Evolutionary conservation across 1,140 invertebrate genomes (phyloP), one percentile per base, ranked within the genome.

Genomic region (Phenacoccus solenopsis): DNA sequence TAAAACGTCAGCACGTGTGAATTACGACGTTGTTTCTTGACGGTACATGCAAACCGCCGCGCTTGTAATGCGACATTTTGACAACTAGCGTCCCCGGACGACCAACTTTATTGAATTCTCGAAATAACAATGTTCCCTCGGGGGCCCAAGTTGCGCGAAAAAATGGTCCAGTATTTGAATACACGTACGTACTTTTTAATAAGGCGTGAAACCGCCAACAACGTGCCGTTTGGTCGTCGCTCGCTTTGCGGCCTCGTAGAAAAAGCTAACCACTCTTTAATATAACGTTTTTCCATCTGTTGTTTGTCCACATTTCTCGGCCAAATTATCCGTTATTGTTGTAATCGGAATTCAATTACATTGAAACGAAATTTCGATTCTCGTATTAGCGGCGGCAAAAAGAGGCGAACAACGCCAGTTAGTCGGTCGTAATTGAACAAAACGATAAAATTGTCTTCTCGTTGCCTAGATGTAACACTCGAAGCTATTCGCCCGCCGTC

Each of bases 281-380:
- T 49, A 49, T 49, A 49, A 49, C 38, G 38, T 49, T 49, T 49
- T 25, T 4, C 10, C 59, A 64, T 64, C 59, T 64, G 59, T 64
- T 64, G 59, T 64, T 24, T 64, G 59, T 22, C 22, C 13, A 20
- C 12, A 64, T 64, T 64, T 64, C 25, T 27, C 59, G 25, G 59
- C 20, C 21, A 64, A 64, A 25, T 64, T 25, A 25, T 27, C 22
- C 16, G 56, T 9, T 59, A 64, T 64, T 24, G 59, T 27, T 64
- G 59, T 64, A 64, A 64, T 64, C 59, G 59, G 59, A 64, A 64
- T 64, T 64, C 59, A 64, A 64, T 64, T 64, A 64, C 59, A 64
- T 24, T 64, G 59, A 64, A 64, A 64, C 59, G 25, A 64, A 64
- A 64, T 64, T 64, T 64, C 25, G 38, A 49, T 49, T 49, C n/a